Conservation (phyloP, 2,113 vertebrate species). For the Heterotilapia buettikoferi region DNA sequence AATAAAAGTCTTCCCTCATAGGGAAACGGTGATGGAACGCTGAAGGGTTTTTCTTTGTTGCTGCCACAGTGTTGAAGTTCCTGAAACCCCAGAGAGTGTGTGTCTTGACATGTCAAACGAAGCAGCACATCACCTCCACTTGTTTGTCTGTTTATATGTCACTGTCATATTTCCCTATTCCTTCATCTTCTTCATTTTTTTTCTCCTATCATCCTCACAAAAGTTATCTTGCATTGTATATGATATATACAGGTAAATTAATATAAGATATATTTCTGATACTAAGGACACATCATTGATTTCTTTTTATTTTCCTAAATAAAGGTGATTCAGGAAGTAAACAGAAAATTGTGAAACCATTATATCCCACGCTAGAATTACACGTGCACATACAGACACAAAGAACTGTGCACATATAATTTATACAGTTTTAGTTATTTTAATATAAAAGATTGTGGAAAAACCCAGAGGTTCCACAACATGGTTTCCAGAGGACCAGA, state of each 20-base stretch:
- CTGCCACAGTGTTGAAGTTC: constrained; percentile 9
- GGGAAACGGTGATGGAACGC: constrained; percentile 54
- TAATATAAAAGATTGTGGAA: background rate
- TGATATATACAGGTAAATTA: constrained; percentile 55
- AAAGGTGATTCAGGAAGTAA: constrained; percentile 59
- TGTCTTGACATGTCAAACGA: background rate
- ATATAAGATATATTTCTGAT: constrained; percentile 46
- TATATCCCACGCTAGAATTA: background rate
- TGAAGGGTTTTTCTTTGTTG: constrained; percentile 33
- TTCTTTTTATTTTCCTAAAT: constrained; percentile 59
- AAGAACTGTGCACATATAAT: background rate
- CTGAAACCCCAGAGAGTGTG: background rate
- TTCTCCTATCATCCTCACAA: background rate
- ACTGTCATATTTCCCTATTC: background rate
- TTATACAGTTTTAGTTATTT: background rate
- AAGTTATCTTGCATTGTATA: constrained; percentile 34
- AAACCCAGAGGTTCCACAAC: background rate
- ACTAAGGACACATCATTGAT: constrained; percentile 27
- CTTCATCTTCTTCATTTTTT: background rate
- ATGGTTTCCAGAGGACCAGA: background rate
- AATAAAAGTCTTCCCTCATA: constrained; percentile 73
- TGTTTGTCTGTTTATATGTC: constrained; percentile 25
- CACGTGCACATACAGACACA: background rate
- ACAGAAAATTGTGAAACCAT: constrained; percentile 20
- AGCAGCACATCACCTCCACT: constrained; percentile 3